Evolutionary conservation across 2,113 vertebrate genomes (phyloP).

Genomic region (Ondatra zibethicus): DNA sequence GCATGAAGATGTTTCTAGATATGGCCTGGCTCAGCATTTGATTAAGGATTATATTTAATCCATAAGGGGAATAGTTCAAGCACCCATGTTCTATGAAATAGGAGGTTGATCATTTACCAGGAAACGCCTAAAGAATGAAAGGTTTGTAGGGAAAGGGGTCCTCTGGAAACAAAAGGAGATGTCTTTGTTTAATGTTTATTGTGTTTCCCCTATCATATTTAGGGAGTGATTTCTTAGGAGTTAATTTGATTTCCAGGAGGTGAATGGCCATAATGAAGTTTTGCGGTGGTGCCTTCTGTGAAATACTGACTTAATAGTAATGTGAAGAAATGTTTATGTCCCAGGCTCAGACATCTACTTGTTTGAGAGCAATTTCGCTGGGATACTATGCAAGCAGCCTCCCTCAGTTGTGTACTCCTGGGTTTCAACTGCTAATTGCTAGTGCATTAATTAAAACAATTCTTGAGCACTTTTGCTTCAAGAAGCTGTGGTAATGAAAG

Average conservation of each 20-base stretch:
- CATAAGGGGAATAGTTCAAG: slow-evolving; percentile 3
- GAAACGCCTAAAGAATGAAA: background rate
- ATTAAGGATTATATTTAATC: slow-evolving; percentile 40
- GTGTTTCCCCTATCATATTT: background rate
- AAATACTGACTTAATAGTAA: background rate
- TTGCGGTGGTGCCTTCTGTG: background rate
- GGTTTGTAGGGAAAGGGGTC: background rate
- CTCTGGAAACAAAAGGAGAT: background rate
- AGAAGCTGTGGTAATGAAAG: slow-evolving; percentile 29
- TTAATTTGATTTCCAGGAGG: slow-evolving; percentile 32
- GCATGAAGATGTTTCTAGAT: background rate
- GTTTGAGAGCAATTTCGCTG: background rate
- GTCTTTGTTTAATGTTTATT: slow-evolving; percentile 22
- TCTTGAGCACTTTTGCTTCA: background rate
- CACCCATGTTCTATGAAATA: background rate
- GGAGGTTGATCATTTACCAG: background rate
- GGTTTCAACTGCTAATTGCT: background rate
- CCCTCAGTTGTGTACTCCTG: background rate
- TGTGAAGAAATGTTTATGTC: background rate
- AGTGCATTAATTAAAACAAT: slow-evolving; percentile 39
- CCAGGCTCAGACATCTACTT: background rate
- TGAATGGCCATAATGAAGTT: background rate
- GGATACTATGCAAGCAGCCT: background rate
- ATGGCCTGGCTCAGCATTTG: background rate
- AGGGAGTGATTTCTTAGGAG: background rate